Conservation (phyloP, 2,888 invertebrate species). For the Rhamnusium bicolor region DNA sequence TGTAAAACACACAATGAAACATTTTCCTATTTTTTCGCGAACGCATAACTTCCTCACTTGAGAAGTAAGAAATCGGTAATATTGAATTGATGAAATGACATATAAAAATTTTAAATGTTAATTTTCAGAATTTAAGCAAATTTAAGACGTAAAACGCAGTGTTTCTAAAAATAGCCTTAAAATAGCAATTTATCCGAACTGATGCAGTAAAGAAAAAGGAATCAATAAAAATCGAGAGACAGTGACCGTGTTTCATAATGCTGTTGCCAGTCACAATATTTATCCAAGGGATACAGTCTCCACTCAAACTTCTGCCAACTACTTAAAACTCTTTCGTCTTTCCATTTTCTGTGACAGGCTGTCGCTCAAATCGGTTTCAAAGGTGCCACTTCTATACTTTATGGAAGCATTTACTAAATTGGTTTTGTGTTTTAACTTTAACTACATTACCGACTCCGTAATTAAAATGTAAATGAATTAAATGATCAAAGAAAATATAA, state of each 20-base stretch:
- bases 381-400: conserved; percentile 65
- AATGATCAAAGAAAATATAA: conserved; percentile 30
- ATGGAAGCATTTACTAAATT: conserved; percentile 66
- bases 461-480: conserved; percentile 49
- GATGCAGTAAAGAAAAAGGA: conserved; percentile 27
- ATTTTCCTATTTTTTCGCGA: too few species aligned
- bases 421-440: conserved; percentile 56
- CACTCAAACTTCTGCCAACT: conserved; percentile 70
- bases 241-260: conserved; percentile 58
- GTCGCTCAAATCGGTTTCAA: conserved; percentile 69
- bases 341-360: conserved; percentile 70
- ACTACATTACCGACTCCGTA: conserved; percentile 42
- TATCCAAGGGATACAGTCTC: conserved; percentile 67
- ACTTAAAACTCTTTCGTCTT: conserved; percentile 72
- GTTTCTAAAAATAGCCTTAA: neutral
- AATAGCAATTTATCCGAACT: neutral
- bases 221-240: conserved; percentile 50
- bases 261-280: conserved; percentile 68
- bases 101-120: too few species aligned
- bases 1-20: too few species aligned
- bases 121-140: too few species aligned
- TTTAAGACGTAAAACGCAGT: neutral
- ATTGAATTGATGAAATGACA: too few species aligned
- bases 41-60: too few species aligned
- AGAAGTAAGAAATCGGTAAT: too few species aligned